These are phyloP conservation scores for Hybos culiciformis DNA, from an alignment of 2,888 invertebrate genomes.

Conservation along the genomic window DNA sequence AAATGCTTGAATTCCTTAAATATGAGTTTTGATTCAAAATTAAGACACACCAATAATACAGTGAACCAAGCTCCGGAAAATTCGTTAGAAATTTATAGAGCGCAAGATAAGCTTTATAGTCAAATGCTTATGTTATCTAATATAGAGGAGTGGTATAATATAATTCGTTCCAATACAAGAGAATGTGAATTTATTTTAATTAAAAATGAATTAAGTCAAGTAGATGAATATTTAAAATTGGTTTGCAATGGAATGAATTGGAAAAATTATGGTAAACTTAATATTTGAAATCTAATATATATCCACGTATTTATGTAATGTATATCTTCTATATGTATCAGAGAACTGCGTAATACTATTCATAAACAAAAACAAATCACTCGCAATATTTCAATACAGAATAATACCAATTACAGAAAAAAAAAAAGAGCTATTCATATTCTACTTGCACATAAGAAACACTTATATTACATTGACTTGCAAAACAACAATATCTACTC, in stretches of 20 bases:
- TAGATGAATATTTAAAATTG: conserved; percentile 54
- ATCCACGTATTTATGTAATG: no score
- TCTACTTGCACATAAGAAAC: no score
- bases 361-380: no score
- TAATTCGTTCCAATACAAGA: conserved; percentile 53
- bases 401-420: no score
- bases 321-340: no score
- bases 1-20: conserved; percentile 67
- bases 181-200: conserved; percentile 68
- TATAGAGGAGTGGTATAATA: conserved; percentile 68
- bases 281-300: no score
- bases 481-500: no score
- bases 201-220: conserved; percentile 54
- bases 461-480: no score
- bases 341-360: no score
- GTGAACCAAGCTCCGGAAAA: conserved; percentile 18
- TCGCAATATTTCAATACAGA: no score
- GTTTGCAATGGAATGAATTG: conserved; percentile 62
- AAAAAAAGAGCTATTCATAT: no score
- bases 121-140: conserved; percentile 39
- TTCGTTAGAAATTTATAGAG: conserved; percentile 22
- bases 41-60: conserved; percentile 10
- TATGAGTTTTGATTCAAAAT: no score
- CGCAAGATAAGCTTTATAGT: conserved; percentile 26
- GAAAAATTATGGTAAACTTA: conserved; percentile 61